These are phyloP conservation scores for Hestina assimilis DNA, from an alignment of 1,140 invertebrate genomes.

Conservation along the genomic window DNA sequence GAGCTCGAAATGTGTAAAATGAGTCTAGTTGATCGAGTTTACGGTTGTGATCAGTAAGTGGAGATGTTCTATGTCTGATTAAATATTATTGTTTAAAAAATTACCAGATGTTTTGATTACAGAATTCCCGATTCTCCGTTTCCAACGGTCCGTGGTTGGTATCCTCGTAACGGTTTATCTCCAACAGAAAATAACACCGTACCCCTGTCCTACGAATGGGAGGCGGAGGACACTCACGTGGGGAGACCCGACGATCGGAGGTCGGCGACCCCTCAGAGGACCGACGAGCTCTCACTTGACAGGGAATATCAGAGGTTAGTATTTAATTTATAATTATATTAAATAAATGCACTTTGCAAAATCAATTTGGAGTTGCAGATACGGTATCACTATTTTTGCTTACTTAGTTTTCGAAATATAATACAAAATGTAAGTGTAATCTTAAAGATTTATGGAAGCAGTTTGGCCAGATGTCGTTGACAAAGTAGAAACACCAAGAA, in stretches of 20 bases:
- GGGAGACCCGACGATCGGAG: slow-evolving; percentile 13
- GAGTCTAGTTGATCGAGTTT: slow-evolving; percentile 58
- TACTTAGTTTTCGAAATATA: neutral
- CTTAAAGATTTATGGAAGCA: slow-evolving; percentile 65
- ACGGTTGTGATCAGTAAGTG: slow-evolving; percentile 68
- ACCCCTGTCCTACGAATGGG: slow-evolving; percentile 48
- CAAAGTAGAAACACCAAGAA: slow-evolving; percentile 41
- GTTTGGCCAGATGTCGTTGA: slow-evolving; percentile 56
- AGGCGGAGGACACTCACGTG: slow-evolving; percentile 47
- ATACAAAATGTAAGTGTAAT: too few relatives aligned
- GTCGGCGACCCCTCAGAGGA: slow-evolving; percentile 34
- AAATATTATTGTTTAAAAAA: slow-evolving; percentile 27
- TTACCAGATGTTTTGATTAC: slow-evolving; percentile 25
- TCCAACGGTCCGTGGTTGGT: slow-evolving; percentile 44
- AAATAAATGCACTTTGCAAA: too few relatives aligned
- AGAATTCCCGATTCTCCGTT: slow-evolving; percentile 45
- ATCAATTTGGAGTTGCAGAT: too few relatives aligned
- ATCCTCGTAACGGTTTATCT: slow-evolving; percentile 33
- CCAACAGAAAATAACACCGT: slow-evolving; percentile 25
- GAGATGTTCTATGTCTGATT: neutral
- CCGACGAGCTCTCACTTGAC: slow-evolving; percentile 49
- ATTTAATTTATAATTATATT: neutral
- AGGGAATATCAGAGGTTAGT: slow-evolving; percentile 59
- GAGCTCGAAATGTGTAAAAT: slow-evolving; percentile 64
- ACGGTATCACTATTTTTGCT: neutral